phyloP scores from a whole-genome alignment of 2,113 vertebrate genomes.

The Cyprinodon variegatus region DNA sequence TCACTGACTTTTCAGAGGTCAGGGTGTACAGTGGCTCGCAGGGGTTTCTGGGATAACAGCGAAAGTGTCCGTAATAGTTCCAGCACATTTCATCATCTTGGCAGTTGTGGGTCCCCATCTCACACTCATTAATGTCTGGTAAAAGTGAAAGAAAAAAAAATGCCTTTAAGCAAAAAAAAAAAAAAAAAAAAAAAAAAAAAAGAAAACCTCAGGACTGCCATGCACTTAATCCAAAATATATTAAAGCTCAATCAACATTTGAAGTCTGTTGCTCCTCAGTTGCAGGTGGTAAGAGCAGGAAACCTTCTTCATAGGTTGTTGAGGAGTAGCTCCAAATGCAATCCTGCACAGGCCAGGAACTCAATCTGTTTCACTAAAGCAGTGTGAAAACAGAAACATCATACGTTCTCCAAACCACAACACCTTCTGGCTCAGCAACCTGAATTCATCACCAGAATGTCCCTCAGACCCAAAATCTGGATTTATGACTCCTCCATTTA shows the following conservation, averaged over 20 bases:
- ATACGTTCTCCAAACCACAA: conserved; percentile 62
- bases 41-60: conserved; percentile 94
- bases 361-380: conserved; percentile 34
- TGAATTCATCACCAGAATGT: conserved; percentile 65
- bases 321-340: conserved; percentile 58
- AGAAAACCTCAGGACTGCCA: conserved; percentile 22
- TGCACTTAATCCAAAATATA: conserved; percentile 24
- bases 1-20: conserved; percentile 91
- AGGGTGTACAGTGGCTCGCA: conserved; percentile 92
- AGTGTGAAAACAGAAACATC: conserved; percentile 67
- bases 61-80: conserved; percentile 95
- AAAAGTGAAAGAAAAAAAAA: conserved; percentile 36
- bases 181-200: background rate
- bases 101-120: conserved; percentile 87
- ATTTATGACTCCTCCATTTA: conserved; percentile 63
- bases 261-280: conserved; percentile 15
- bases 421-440: conserved; percentile 73
- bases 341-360: conserved; percentile 27
- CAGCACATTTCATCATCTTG: conserved; percentile 95
- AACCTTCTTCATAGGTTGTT: conserved; percentile 21
- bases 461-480: conserved; percentile 59
- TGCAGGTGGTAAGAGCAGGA: conserved; percentile 20
- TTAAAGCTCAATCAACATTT: conserved; percentile 38
- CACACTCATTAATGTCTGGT: conserved; percentile 96
- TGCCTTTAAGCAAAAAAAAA: conserved; percentile 1